Base-by-base conservation (phyloP, 2,797 vertebrate species). In the Serranus cabrilla region DNA sequence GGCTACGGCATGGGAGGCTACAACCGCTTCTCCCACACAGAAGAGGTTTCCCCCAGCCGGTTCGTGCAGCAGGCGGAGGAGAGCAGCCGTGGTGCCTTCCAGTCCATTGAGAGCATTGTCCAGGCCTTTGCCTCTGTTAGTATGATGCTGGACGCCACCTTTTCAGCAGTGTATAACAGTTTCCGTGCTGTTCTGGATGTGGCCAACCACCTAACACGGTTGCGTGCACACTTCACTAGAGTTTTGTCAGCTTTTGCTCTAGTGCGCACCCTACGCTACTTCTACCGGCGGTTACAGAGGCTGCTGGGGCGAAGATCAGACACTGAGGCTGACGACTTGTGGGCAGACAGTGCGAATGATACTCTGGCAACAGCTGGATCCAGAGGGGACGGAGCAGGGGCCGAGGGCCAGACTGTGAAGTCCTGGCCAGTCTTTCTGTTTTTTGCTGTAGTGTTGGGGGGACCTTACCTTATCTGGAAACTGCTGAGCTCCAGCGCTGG, bases 131-230 rank as follows among this genome's bases (percentile, higher is more conserved):
- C 96, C 23, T 99, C 98, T 0, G 97, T 99, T 68, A 99, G 98
- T 90, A 99, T 98, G 97, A 99, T 99, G 98, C 93, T 99, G 94
- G 98, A 99, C 17, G 98, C 98, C 57, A 99, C 98, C 21, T 99
- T 98, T 86, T 99, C 98, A 0, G 98, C 98, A 0, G 97, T 99
- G 12, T 98, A 99, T 81, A 99, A 99, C 93, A 99, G 98, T 84
- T 99, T 99, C 87, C 96, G 98, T 0, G 98, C 98, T 0, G 97
- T 99, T 40, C 85, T 99, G 80, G 98, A 99, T 62, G 98, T 99
- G 25, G 98, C 98, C 62, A 99, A 99, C 89, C 98, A 99, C 86
- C 96, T 99, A 55, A 99, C 97, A 1, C 94, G 98, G 69, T 94
- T 99, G 73, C 97, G 96, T n/a, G 78, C 97, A 20, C 98, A 99